Evolutionary conservation across 1,140 invertebrate species (phyloP), one percentile per base, ranked within the genome.

Genomic region (Asbolus verrucosus): DNA sequence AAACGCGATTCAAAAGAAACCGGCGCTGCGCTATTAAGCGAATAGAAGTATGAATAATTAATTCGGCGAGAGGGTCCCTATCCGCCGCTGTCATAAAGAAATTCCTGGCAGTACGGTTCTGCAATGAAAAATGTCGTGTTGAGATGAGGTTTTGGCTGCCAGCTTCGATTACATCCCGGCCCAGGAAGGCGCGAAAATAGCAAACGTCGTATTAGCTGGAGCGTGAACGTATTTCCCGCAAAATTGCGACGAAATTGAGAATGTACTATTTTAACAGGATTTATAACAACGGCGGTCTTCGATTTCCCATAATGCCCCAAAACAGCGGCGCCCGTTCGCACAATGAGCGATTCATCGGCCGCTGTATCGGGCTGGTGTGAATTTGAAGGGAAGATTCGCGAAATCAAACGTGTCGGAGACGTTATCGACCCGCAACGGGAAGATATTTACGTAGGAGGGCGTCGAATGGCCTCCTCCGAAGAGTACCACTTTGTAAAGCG

Each of bases 101-200:
- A 46, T 46, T 46, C 41, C 41, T 16, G 6, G 14, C 8, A 16
- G 15, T 46, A 15, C 21, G 9, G 11, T 21, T 21, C 21, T 21
- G 46, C 19, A 54, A 54, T 54, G 46, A 54, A 54, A 54, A 54
- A 54, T 54, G 46, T 54, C 46, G 19, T 27, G 19, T 24, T n/a
- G 46, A 54, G 46, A 54, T 54, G 46, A 54, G 46, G 24, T 54
- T 36, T 54, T 27, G 21, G 46, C 19, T 27, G 46, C 8, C 46
- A 21, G n/a, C 21, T 54, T 54, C 46, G 46, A 54, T 54, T 54
- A 54, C 46, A 13, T 2, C 21, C 9, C 9, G 3, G 9, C 11
- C 19, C 46, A 54, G 24, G 46, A 54, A 54, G 21, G 46, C 46
- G 46, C 46, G 46, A 54, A 54, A 54, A 54, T 54, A 54, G 46